phyloP scores from a whole-genome alignment of 2,113 vertebrate species.

The Amazona vittata region DNA sequence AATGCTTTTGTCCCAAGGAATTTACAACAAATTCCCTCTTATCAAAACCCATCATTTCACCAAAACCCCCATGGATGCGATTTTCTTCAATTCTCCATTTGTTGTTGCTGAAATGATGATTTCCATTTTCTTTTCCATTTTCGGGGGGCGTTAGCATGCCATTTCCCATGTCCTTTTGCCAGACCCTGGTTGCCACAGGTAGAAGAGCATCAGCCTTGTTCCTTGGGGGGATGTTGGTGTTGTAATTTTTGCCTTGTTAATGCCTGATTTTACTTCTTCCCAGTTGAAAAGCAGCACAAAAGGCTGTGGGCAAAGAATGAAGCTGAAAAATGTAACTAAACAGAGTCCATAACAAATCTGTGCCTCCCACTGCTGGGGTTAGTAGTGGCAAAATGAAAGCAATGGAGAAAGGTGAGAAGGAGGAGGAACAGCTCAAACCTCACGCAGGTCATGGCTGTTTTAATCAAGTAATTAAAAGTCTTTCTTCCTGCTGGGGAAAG shows the following conservation, averaged over 20 bases:
- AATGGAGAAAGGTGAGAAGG: background rate
- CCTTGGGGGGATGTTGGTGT: background rate
- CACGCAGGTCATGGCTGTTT: background rate
- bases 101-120: background rate
- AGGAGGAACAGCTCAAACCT: background rate
- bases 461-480: background rate
- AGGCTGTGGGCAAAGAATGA: background rate
- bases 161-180: background rate
- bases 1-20: background rate
- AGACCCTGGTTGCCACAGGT: background rate
- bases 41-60: background rate
- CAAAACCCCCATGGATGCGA: background rate
- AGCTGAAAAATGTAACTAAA: background rate
- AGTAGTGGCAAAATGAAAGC: background rate
- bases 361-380: background rate
- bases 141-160: background rate
- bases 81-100: constrained; percentile 5
- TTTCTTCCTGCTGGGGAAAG: background rate
- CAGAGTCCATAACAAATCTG: background rate
- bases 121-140: background rate
- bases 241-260: background rate
- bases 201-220: background rate
- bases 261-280: background rate
- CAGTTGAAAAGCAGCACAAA: background rate
- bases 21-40: background rate